A percentile compares a stretch with the other conserved stretches of the same genome.
Conservation (phyloP, 2,888 invertebrate genomes). For the Cataglyphis rosenhaueri region DNA sequence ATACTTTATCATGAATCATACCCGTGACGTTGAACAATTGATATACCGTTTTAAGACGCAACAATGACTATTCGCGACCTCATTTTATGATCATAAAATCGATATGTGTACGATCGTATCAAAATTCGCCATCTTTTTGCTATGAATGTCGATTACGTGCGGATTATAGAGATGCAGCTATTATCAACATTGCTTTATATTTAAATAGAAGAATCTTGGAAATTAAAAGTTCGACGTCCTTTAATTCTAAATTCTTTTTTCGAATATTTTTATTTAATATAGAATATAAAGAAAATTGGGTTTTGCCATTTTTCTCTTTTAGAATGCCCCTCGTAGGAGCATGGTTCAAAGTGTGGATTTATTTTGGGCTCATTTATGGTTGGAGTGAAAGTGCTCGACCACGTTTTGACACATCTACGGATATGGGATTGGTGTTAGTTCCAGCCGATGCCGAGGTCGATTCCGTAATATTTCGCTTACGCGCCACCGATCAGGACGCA, state of each 20-base stretch:
- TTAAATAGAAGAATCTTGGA: not conserved
- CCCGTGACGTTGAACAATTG: conserved; percentile 11
- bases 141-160: conserved; percentile 52
- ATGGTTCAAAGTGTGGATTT: conserved; percentile 84
- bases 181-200: conserved; percentile 18
- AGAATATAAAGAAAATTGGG: not conserved
- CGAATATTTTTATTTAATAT: not conserved
- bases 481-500: conserved; percentile 95
- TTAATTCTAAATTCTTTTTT: not conserved
- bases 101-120: conserved; percentile 81
- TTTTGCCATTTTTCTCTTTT: conserved; percentile 20
- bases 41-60: conserved; percentile 26
- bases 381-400: conserved; percentile 88
- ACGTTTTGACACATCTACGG: conserved; percentile 93
- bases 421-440: conserved; percentile 93
- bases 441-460: conserved; percentile 94
- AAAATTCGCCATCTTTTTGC: conserved; percentile 74
- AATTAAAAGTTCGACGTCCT: conserved; percentile 11
- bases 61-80: conserved; percentile 76
- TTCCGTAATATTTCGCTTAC: conserved; percentile 94
- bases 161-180: conserved; percentile 21
- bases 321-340: conserved; percentile 83
- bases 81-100: conserved; percentile 84
- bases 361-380: conserved; percentile 81
- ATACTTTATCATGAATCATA: conserved; percentile 16